These are phyloP conservation scores for Phthorimaea operculella DNA, from an alignment of 1,140 invertebrate genomes.

Conservation along the genomic window DNA sequence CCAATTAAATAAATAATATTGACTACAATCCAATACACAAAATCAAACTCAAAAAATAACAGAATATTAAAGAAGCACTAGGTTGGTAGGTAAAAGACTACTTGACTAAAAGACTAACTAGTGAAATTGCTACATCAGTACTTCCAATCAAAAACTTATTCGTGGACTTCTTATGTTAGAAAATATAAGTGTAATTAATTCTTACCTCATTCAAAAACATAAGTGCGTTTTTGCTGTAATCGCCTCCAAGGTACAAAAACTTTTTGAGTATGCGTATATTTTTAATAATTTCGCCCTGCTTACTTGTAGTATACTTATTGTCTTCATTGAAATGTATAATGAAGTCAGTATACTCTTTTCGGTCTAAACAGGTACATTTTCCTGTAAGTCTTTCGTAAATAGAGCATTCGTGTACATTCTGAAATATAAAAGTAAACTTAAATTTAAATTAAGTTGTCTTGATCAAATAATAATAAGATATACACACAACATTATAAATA, in stretches of 20 bases:
- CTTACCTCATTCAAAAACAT: constrained; percentile 53
- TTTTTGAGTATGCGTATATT: constrained; percentile 52
- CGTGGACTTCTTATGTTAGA: no score
- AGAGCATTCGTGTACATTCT: constrained; percentile 48
- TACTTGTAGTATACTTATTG: constrained; percentile 38
- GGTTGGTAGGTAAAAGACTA: no score
- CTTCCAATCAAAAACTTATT: no score
- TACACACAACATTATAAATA: no score
- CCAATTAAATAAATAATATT: no score
- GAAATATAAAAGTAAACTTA: constrained; percentile 7
- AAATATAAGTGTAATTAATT: constrained; percentile 4
- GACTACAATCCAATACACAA: no score
- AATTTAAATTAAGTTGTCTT: no score
- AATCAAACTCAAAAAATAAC: no score
- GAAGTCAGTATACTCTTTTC: constrained; percentile 46
- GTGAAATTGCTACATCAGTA: no score
- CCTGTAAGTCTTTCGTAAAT: constrained; percentile 47
- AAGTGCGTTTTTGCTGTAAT: constrained; percentile 45
- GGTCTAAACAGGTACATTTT: constrained; percentile 53
- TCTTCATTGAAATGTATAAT: constrained; percentile 55
- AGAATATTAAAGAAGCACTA: no score
- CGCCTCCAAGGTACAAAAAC: constrained; percentile 49
- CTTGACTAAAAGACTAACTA: no score
- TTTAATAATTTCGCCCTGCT: constrained; percentile 51
- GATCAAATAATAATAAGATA: no score